Evolutionary conservation across 1,140 invertebrate species (phyloP), one percentile per base, ranked within the genome.

Genomic region (Trichonephila clavipes): DNA sequence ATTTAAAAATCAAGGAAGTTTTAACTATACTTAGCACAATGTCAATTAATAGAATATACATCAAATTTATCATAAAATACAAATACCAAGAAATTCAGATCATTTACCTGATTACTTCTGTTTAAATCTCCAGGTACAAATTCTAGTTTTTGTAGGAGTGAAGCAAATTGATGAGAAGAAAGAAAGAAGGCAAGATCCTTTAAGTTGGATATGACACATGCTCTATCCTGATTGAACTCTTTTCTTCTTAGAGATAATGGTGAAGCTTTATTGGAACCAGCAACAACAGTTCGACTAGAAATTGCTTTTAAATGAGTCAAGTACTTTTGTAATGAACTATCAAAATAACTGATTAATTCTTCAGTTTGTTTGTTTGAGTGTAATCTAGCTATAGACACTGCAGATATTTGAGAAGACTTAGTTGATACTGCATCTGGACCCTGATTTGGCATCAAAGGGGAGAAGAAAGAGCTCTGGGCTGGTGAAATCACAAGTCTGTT

Each of bases 321-420:
- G 77, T 87, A 87, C 6, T 72, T 69, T 72, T 86, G 34, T 18
- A 92, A 72, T 16, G 87, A 16, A 72, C 7, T 34, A 28, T 61
- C 44, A 77, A 34, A 87, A 92, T 87, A 87, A n/a, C 87, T 44
- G 21, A 92, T 34, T 16, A 92, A 19, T 77, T 92, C 91, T 59
- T 59, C 44, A 21, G 77, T 72, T 72, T 92, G 19, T 77, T 87
- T 83, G 14, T 72, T 83, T 14, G 24, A 72, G n/a, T 51, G 61
- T n/a, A 87, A 19, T 87, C 58, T 92, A 61, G 62, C 40, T 16
- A 92, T 66, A 19, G 91, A 92, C 0, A 92, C 58, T 34, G 91
- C n/a, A 59, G 83, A 92, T 16, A 92, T 44, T 12, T 34, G 40
- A 40, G n/a, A 2, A 69, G 40, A 19, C 2, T 12, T 83, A 14